These are phyloP conservation scores for Phoebastria nigripes DNA, from an alignment of 2,797 vertebrate genomes.

Conservation along the genomic window DNA sequence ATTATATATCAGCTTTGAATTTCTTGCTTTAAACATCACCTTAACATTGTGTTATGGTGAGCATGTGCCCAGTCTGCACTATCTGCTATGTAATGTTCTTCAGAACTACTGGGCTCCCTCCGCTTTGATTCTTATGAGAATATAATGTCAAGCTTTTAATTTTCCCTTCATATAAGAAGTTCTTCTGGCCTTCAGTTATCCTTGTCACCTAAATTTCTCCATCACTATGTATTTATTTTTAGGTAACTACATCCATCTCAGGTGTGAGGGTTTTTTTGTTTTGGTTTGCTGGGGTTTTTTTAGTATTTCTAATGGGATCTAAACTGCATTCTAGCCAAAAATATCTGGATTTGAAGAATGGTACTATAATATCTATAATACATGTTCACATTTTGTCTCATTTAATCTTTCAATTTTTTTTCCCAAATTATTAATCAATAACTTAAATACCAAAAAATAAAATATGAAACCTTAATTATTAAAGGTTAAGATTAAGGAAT, in stretches of 20 bases:
- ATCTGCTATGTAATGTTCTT: accelerated
- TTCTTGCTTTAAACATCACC: background rate
- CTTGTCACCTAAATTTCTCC: background rate
- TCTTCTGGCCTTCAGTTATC: background rate
- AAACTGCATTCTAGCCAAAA: background rate
- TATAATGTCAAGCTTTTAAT: background rate
- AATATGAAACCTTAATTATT: background rate
- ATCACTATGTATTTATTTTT: background rate
- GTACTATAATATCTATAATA: background rate
- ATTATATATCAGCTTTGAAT: background rate
- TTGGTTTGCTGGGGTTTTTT: background rate
- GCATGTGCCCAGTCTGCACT: background rate
- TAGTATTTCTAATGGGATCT: background rate
- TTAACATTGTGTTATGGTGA: background rate
- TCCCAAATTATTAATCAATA: background rate
- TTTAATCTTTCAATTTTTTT: background rate
- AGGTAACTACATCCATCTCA: background rate
- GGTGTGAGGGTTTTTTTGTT: background rate
- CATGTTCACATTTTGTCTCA: background rate
- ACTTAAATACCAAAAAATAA: background rate
- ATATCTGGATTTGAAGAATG: background rate
- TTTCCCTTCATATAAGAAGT: background rate
- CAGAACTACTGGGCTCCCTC: background rate
- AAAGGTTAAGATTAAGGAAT: background rate
- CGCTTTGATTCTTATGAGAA: background rate